Evolutionary conservation across 2,888 invertebrate genomes (phyloP).

Genomic region (Creontiades dilutus): DNA sequence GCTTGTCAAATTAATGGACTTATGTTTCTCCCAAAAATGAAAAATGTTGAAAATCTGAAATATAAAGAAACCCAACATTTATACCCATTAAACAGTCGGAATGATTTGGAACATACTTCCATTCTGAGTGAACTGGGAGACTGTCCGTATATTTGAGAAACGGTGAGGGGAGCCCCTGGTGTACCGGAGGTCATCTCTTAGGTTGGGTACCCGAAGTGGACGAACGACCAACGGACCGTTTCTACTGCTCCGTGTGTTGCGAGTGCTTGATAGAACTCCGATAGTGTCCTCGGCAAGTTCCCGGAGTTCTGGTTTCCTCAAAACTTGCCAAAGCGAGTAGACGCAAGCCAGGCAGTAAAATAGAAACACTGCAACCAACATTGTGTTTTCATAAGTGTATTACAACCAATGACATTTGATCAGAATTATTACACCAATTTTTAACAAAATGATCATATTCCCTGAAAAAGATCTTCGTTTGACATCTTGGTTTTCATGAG

Average conservation of each 20-base stretch:
- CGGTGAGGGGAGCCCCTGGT: background rate
- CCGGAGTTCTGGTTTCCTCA: slow-evolving; percentile 48
- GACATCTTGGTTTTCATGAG: too few species aligned
- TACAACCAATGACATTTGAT: too few species aligned
- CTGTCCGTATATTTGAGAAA: background rate
- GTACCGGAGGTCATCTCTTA: slow-evolving; percentile 45
- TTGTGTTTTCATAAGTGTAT: too few species aligned
- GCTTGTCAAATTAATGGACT: too few species aligned
- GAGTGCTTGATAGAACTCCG: background rate
- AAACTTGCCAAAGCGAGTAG: slow-evolving; percentile 64
- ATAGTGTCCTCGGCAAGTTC: slow-evolving; percentile 57
- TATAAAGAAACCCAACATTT: too few species aligned
- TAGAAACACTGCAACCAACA: slow-evolving; percentile 59
- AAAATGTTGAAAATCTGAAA: too few species aligned
- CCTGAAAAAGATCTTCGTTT: too few species aligned
- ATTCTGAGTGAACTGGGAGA: background rate
- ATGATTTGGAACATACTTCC: background rate
- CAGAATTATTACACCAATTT: too few species aligned
- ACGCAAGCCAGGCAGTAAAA: slow-evolving; percentile 70
- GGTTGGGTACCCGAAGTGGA: slow-evolving; percentile 1
- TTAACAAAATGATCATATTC: too few species aligned
- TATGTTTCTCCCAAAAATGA: too few species aligned
- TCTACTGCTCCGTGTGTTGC: background rate
- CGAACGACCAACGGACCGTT: background rate
- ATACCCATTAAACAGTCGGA: background rate